Evolutionary conservation across 2,113 vertebrate species (phyloP), one percentile per base, ranked within the genome.

Genomic region (Microcebus jonahi): DNA sequence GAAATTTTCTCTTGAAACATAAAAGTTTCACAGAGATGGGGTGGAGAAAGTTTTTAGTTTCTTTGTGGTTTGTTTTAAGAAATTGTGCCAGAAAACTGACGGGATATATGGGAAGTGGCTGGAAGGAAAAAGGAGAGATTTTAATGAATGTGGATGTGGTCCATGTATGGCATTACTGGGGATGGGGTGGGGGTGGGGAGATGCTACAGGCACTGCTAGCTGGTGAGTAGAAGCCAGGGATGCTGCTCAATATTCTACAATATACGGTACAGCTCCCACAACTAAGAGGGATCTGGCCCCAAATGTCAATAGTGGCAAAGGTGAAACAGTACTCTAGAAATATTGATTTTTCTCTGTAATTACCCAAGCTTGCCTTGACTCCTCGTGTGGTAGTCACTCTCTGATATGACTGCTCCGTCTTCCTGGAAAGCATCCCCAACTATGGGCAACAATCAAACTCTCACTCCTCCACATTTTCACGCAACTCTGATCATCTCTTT

Each of bases 251-350:
- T 1, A 50, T 11, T 13, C 31, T 20, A 6, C 53, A 25, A 18
- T 15, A 4, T 9, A 39, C 6, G 67, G 11, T 20, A 29, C 20
- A 75, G 15, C 1, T 23, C 23, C 27, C 6, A 8, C n/a, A 23
- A 21, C n/a, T 36, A 86, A 59, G 34, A 53, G 27, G 36, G 7
- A 42, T 42, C 31, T 59, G 25, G 0, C 27, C 3, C 15, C 39
- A 20, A 21, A 12, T 1, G 25, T 8, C 5, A 39, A 5, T 0
- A 25, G 31, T 25, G 1, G 2, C 31, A 15, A 95, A 2, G 2
- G 14, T 89, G 15, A 36, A 55, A 11, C 2, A 7, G 10, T 27
- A 21, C 11, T 23, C 20, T 55, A 67, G 53, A 83, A 5, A 20
- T 27, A 23, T 3, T 57, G 39, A 27, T 18, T 65, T 59, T n/a